Evolutionary conservation across 1,140 invertebrate genomes (phyloP), one percentile per base, ranked within the genome.

Genomic region (Leptonema lineaticorne): DNA sequence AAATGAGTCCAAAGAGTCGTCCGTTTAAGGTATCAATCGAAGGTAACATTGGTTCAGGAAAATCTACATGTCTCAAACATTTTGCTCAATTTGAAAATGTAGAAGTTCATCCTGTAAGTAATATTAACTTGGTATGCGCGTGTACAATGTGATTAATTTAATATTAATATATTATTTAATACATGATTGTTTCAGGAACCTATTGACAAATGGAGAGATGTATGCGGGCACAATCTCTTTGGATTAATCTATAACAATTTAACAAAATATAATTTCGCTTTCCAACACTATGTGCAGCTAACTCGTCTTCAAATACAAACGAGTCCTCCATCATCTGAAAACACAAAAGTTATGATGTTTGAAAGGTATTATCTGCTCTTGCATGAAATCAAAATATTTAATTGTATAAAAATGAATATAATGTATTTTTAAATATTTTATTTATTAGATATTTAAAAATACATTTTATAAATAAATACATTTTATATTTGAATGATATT

Each of bases 261-360:
- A 46, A 73, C 82, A 0, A 86, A 90, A 64, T 95, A 92, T 88
- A 86, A 87, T 48, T 89, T 90, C 74, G 84, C 92, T 14, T 96
- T 96, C 77, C 93, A 96, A 83, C 90, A 90, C 14, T 95, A 95
- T 78, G 93, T 95, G 9, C 93, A 95, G 75, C 81, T 96, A 24
- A 94, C 92, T 18, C 89, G 95, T 84, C 76, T 94, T 2, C 88
- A 94, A 76, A 84, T 90, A n/a, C 94, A 96, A 76, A 89, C 86
- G 5, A 83, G 85, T 57, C 77, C 76, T 18, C 80, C 81, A 16
- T 75, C 79, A 11, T 87, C 85, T 27, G 73, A 80, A 4, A 79
- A 85, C 57, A 86, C 88, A 16, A 76, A 78, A 59, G 85, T 93
- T 16, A 94, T 94, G 83, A 85, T 96, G 75, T 94, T 96, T 88